Conservation (phyloP, 1,140 invertebrate genomes). For the Coptotermes formosanus region DNA sequence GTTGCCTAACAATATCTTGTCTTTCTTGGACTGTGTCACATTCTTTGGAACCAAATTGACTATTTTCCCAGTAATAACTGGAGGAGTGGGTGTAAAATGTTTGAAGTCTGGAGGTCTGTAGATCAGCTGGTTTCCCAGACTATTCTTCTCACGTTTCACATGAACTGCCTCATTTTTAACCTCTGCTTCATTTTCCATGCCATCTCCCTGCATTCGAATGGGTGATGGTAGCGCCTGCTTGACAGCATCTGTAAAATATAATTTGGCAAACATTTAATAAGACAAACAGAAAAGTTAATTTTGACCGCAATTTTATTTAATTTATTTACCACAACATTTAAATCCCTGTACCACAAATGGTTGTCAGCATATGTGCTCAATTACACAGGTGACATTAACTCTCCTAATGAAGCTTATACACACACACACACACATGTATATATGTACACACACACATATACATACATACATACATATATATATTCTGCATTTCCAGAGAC, state of each 20-base stretch:
- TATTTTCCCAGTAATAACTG: constrained; percentile 50
- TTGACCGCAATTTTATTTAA: not conserved
- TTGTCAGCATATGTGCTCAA: too few species aligned
- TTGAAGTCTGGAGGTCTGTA: constrained; percentile 52
- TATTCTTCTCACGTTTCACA: constrained; percentile 35
- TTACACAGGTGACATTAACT: too few species aligned
- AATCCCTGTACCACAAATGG: too few species aligned
- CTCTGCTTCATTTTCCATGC: constrained; percentile 51
- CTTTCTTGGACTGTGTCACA: constrained; percentile 45
- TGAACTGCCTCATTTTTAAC: constrained; percentile 36
- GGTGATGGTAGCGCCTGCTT: constrained; percentile 31
- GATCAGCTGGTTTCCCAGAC: constrained; percentile 46
- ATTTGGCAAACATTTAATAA: too few species aligned
- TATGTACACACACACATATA: too few species aligned
- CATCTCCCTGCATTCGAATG: constrained; percentile 54
- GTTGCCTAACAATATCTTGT: constrained; percentile 44
- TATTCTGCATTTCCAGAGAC: too few species aligned
- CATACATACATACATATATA: too few species aligned
- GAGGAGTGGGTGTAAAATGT: constrained; percentile 44
- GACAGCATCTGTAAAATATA: not conserved
- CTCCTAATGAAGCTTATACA: too few species aligned
- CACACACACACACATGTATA: too few species aligned
- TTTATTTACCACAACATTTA: not conserved
- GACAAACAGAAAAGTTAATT: too few species aligned
- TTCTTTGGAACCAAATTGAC: constrained; percentile 48